Base-by-base conservation (phyloP, 53 echinoderm and acorn worm species). In the Glandiceps talaboti region DNA sequence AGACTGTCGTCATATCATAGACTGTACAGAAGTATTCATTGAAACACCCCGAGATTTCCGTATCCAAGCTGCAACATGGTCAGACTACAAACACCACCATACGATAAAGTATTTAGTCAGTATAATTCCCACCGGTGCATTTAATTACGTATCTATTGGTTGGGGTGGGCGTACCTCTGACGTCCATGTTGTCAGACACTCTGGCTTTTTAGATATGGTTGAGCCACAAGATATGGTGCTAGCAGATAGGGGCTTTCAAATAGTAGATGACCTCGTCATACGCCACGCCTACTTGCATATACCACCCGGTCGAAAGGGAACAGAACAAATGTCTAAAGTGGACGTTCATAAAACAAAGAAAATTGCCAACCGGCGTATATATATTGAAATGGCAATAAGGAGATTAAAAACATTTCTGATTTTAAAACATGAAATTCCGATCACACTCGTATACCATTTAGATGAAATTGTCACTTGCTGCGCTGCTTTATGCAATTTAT, bases 111-210 rank as follows among this genome's bases (percentile, higher is more conserved):
- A 83, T 74, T 75, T 90, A 25, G 88, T 88, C 0, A 85, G 74
- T 1, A 88, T 90, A 25, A 77, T 90, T 26, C 90, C 93, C 30
- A 90, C 81, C 32, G 86, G 86, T 0, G 82, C 73, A 81, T 88
- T 75, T 81, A 83, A 20, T 90, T 94, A n/a, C 29, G 14, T 90
- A 1, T 94, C 86, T 0, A 81, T 80, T 31, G 90, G 86, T 0
- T 93, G 80, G 75, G 93, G 93, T 0, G 94, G 90, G 1, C 83
- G 94, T 81, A 75, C 85, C 12, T 84, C 90, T 26, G 90, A 94
- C 79, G 75, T 78, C 1, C 78, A 76, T 28, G 86, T 93, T 20
- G 81, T 84, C 6, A 33, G 73, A 20, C 75, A 90, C 29, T 86
- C 84, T 29, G 84, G 86, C 0, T 80, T 90, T 29, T 77, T 88